phyloP scores from a whole-genome alignment of 1,140 invertebrate species.

The fruit fly (Drosophila melanogaster) region Release_6_plus_ISO1_MT NC_004354.4:5862001-5862500 shows the following conservation, averaged over 20 bases:
- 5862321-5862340: constrained; percentile 22
- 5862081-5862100: constrained; percentile 32
- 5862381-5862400: not conserved
- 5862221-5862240: no score
- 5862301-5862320: constrained; percentile 13
- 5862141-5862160: not conserved
- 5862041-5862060: not conserved
- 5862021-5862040: no score
- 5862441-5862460: constrained; percentile 20
- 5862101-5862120: not conserved
- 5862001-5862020: not conserved
- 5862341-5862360: constrained; percentile 42
- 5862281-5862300: constrained; percentile 3
- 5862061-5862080: constrained; percentile 2
- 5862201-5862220: no score
- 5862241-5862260: no score
- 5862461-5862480: constrained; percentile 9
- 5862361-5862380: constrained; percentile 28
- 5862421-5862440: constrained; percentile 54
- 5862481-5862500: no score
- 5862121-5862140: not conserved
- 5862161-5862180: not conserved
- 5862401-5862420: constrained; percentile 36
- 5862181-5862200: not conserved
- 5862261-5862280: constrained; percentile 4